A percentile compares a stretch with the other conserved stretches of the same genome.
Conservation (phyloP, 2,113 vertebrate genomes). For the Columba livia region DNA sequence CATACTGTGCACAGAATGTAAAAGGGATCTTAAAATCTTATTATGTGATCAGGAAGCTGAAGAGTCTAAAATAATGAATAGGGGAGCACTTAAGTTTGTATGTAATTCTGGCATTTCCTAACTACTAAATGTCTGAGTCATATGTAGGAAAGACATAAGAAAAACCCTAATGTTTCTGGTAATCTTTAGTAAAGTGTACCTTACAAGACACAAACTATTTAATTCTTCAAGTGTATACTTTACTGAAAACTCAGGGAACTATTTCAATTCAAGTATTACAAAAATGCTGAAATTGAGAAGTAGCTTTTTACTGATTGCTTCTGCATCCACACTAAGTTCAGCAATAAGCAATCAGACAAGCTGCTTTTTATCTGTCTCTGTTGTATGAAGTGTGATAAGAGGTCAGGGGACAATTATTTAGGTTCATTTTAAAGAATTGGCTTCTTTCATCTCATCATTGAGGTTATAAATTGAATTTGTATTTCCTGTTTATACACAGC, state of each 20-base stretch:
- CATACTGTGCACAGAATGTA: neutral
- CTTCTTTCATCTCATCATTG: constrained; percentile 14
- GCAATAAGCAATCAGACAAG: constrained; percentile 8
- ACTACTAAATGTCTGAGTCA: neutral
- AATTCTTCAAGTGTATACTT: neutral
- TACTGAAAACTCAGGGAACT: neutral
- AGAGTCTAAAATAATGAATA: neutral
- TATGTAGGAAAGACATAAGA: neutral
- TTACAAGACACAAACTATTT: neutral
- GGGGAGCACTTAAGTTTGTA: neutral
- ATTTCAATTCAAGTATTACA: neutral
- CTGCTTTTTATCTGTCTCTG: constrained; percentile 12
- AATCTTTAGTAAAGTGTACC: neutral
- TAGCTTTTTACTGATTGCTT: neutral
- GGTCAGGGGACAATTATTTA: constrained; percentile 28
- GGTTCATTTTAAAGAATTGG: constrained; percentile 37
- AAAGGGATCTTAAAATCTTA: neutral
- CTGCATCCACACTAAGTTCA: neutral
- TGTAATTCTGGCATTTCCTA: neutral
- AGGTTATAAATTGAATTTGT: constrained; percentile 41
- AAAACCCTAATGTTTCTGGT: neutral
- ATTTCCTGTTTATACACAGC: constrained; percentile 16
- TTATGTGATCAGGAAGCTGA: neutral
- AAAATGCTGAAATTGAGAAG: neutral
- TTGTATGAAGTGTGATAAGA: neutral